Base-by-base conservation (phyloP, 2,113 vertebrate species). In the Sinocyclocheilus anophthalmus region DNA sequence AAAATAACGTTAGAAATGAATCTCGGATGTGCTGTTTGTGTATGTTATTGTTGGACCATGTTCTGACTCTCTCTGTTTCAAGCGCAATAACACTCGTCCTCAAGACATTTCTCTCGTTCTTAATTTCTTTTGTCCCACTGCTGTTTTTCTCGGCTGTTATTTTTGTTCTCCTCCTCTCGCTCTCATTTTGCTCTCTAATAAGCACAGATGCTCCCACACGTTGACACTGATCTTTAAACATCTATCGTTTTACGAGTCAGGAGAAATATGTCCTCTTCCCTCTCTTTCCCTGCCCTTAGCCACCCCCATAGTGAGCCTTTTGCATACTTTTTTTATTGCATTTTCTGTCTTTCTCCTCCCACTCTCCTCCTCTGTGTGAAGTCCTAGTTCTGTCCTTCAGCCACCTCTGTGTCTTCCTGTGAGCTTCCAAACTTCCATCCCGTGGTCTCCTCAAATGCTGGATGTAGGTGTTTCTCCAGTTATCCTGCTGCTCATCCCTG, bases 191-290 rank as follows among this genome's bases (percentile, higher is more conserved):
- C 42, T 42, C 48, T 65, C 63, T 75, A 86, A 83, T 83, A 84
- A 79, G 65, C 82, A 61, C 86, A 87, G 69, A 84, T 84, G 78
- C 84, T 77, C 81, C 86, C 88, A 89, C 81, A 82, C 72, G 53
- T 79, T 67, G 78, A 85, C 87, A 88, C 61, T 48, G 45, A 86
- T 65, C 86, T 83, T 67, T 76, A 85, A 73, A 70, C 70, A 86
- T 87, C 85, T 81, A 77, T 83, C 73, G n/a, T 77, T 85, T 81
- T 87, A 70, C 61, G 22, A 86, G 50, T 84, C 84, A 86, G 57
- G 22, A 42, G 63, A 83, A 82, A 85, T 78, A 76, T 67, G 73
- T 59, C 57, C 86, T 87, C 45, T 76, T 57, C 76, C 55, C n/a
- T 67, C 57, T 76, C 57, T 67, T 73, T 87, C 73, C 53, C 45